Percentiles rank a stretch among this genome's conserved stretches.
These are phyloP conservation scores for Petrocephalus sullivani DNA, from an alignment of 2,797 vertebrate species.

Conservation along the genomic window DNA sequence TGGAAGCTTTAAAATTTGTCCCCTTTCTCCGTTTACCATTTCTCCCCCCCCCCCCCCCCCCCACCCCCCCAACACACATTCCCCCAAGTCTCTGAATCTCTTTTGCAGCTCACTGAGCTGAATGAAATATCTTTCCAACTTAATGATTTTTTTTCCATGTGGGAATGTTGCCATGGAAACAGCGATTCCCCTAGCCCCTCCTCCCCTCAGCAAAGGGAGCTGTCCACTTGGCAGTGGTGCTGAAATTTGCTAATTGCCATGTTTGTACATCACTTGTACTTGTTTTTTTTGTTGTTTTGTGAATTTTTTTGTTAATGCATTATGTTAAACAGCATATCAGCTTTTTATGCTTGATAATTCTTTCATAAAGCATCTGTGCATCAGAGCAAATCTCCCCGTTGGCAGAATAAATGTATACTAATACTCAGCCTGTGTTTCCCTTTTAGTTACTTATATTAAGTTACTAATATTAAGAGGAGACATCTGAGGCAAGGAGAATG, in stretches of 20 bases:
- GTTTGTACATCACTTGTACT: slow-evolving; percentile 37
- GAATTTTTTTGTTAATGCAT: slow-evolving; percentile 39
- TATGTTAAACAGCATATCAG: slow-evolving; percentile 26
- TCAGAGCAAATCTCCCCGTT: not conserved
- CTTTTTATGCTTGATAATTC: not conserved
- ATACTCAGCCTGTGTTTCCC: not conserved
- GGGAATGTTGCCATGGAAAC: slow-evolving; percentile 73
- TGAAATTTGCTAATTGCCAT: slow-evolving; percentile 49
- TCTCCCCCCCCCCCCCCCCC: not conserved
- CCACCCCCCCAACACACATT: not conserved
- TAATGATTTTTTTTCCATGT: slow-evolving; percentile 62
- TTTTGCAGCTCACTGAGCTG: slow-evolving; percentile 67
- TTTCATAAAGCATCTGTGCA: not conserved
- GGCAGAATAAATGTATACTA: not conserved
- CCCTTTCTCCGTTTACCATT: not conserved
- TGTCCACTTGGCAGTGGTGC: slow-evolving; percentile 27
- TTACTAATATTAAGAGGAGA: not conserved
- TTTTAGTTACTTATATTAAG: not conserved
- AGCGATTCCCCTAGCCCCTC: slow-evolving; percentile 34
- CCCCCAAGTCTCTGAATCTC: slow-evolving; percentile 32
- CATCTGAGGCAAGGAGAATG: not conserved
- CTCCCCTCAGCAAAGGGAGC: slow-evolving; percentile 27
- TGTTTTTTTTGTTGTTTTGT: slow-evolving; percentile 11
- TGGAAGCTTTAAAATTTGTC: not conserved
- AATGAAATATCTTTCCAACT: slow-evolving; percentile 69